Evolutionary conservation across 2,797 vertebrate genomes (phyloP).

Genomic region (Martes flavigula): DNA sequence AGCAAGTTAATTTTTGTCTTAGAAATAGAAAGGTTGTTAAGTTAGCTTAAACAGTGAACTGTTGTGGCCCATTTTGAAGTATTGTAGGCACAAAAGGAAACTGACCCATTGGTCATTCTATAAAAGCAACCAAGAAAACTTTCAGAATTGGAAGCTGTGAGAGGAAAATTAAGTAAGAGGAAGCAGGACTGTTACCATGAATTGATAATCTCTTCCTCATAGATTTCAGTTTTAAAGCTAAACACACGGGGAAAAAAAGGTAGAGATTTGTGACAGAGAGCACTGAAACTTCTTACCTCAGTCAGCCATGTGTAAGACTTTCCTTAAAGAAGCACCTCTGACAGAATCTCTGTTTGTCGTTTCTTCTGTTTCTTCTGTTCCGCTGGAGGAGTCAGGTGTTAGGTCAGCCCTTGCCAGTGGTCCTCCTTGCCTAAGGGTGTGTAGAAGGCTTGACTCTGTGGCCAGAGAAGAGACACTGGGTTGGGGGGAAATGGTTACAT

Average conservation of each 20-base stretch:
- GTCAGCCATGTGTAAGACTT: neutral
- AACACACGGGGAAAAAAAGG: neutral
- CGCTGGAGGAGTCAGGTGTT: fast-evolving
- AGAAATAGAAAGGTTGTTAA: neutral
- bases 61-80: neutral
- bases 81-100: neutral
- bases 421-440: neutral
- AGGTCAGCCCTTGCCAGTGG: fast-evolving
- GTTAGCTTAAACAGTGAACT: neutral
- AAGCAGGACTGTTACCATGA: neutral
- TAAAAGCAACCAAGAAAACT: neutral
- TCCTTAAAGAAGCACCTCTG: neutral
- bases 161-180: neutral
- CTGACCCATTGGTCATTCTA: neutral
- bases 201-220: neutral
- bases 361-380: neutral
- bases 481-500: neutral
- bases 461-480: neutral
- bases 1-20: neutral
- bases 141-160: neutral
- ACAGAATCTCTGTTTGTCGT: neutral
- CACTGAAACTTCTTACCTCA: neutral
- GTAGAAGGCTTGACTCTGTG: neutral
- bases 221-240: neutral
- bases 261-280: neutral